Conservation (phyloP, 2,113 vertebrate species). For the Siphamia tubifer region DNA sequence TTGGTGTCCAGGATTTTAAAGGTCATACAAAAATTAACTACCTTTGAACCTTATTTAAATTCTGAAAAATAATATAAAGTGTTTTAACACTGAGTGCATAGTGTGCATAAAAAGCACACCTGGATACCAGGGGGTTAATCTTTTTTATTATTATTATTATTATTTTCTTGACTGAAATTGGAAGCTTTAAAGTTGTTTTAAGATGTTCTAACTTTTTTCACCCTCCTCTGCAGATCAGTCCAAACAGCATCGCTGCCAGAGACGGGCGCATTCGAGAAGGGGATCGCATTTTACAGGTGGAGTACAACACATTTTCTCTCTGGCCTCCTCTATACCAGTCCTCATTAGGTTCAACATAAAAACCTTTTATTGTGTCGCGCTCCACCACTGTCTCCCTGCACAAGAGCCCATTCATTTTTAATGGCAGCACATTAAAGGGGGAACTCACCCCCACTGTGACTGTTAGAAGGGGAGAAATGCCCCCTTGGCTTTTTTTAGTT, state of each 20-base stretch:
- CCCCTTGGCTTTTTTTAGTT: slow-evolving; percentile 69
- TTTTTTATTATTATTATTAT: too few species aligned
- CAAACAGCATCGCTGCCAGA: slow-evolving; percentile 93
- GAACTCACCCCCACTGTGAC: slow-evolving; percentile 51
- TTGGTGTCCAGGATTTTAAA: too few species aligned
- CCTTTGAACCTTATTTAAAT: too few species aligned
- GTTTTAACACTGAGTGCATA: too few species aligned
- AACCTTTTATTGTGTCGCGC: slow-evolving; percentile 44
- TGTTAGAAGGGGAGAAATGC: slow-evolving; percentile 53
- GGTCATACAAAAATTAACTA: too few species aligned
- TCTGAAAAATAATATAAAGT: too few species aligned
- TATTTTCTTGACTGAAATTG: background rate
- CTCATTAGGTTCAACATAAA: slow-evolving; percentile 49
- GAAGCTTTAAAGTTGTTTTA: background rate
- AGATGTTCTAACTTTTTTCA: background rate
- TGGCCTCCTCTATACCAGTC: slow-evolving; percentile 1
- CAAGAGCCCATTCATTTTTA: slow-evolving; percentile 74
- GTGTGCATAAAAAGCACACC: too few species aligned
- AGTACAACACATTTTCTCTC: background rate
- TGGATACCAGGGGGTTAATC: too few species aligned
- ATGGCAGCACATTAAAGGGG: slow-evolving; percentile 70
- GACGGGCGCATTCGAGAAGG: slow-evolving; percentile 95
- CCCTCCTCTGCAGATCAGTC: slow-evolving; percentile 95
- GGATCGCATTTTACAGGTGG: slow-evolving; percentile 95
- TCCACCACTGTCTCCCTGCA: slow-evolving; percentile 51